phyloP scores from a whole-genome alignment of 1,140 invertebrate genomes.

The Drosophila jambulina region DNA sequence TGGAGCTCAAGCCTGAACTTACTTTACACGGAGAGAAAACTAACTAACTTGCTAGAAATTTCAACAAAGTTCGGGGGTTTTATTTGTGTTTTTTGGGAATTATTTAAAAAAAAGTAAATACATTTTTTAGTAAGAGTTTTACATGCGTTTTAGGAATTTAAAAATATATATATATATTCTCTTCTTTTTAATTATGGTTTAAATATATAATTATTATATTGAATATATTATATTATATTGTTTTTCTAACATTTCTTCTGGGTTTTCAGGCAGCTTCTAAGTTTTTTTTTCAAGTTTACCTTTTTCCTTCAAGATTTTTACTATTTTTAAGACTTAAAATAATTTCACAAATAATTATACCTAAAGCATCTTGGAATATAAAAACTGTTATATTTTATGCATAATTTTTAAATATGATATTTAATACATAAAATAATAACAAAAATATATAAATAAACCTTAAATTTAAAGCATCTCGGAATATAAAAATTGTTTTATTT shows the following conservation, averaged over 20 bases:
- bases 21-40: not conserved
- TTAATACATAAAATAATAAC: too few relatives aligned
- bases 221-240: too few relatives aligned
- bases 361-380: not conserved
- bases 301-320: not conserved
- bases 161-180: too few relatives aligned
- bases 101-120: not conserved
- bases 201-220: too few relatives aligned
- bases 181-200: too few relatives aligned
- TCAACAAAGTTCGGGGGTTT: accelerated
- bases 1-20: conserved; percentile 3
- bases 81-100: not conserved
- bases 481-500: too few relatives aligned
- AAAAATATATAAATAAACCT: too few relatives aligned
- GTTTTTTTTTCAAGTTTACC: not conserved
- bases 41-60: not conserved
- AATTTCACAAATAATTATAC: not conserved
- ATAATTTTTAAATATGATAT: too few relatives aligned
- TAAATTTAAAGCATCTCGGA: too few relatives aligned
- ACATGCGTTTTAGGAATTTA: not conserved
- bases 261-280: not conserved
- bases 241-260: too few relatives aligned
- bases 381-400: not conserved
- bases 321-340: not conserved
- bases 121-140: not conserved